phyloP scores from a whole-genome alignment of 1,140 invertebrate species.

The Tribolium madens region DNA sequence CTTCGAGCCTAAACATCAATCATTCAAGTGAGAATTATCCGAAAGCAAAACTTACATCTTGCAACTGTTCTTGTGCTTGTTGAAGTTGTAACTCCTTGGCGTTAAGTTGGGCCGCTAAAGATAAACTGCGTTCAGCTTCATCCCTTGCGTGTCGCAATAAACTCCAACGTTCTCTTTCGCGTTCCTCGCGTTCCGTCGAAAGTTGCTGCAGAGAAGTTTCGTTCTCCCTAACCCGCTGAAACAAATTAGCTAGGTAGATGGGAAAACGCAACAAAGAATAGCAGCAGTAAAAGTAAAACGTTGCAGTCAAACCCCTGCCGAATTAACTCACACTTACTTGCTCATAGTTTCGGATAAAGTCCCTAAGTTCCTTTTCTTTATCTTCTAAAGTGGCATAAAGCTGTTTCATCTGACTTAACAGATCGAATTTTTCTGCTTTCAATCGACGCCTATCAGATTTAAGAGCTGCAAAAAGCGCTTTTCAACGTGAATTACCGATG shows the following conservation, averaged over 20 bases:
- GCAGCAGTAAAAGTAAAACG: slow-evolving; percentile 4
- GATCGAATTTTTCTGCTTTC: slow-evolving; percentile 94
- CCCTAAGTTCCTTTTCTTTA: slow-evolving; percentile 91
- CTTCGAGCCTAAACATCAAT: slow-evolving; percentile 71
- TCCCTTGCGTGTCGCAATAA: slow-evolving; percentile 88
- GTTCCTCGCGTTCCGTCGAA: slow-evolving; percentile 82
- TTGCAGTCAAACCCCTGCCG: neutral
- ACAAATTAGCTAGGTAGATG: slow-evolving; percentile 61
- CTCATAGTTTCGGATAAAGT: slow-evolving; percentile 95
- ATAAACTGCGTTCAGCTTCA: slow-evolving; percentile 88
- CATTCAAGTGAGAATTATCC: neutral
- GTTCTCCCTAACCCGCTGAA: slow-evolving; percentile 80
- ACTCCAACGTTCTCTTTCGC: slow-evolving; percentile 89
- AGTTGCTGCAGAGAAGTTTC: slow-evolving; percentile 79
- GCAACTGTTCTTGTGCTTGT: slow-evolving; percentile 84
- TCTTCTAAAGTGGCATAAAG: slow-evolving; percentile 93
- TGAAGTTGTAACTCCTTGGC: slow-evolving; percentile 86
- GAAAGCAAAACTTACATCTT: slow-evolving; percentile 72
- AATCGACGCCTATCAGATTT: slow-evolving; percentile 91
- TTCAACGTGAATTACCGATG: slow-evolving; percentile 52
- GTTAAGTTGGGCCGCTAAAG: slow-evolving; percentile 87
- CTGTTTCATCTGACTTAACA: slow-evolving; percentile 95
- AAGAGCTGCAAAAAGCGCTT: slow-evolving; percentile 70
- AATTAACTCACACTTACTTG: slow-evolving; percentile 73
- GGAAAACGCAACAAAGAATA: slow-evolving; percentile 20